Evolutionary conservation across 2,113 vertebrate genomes (phyloP), one percentile per base, ranked within the genome.

Genomic region (Pseudolaguvia tuberculata): DNA sequence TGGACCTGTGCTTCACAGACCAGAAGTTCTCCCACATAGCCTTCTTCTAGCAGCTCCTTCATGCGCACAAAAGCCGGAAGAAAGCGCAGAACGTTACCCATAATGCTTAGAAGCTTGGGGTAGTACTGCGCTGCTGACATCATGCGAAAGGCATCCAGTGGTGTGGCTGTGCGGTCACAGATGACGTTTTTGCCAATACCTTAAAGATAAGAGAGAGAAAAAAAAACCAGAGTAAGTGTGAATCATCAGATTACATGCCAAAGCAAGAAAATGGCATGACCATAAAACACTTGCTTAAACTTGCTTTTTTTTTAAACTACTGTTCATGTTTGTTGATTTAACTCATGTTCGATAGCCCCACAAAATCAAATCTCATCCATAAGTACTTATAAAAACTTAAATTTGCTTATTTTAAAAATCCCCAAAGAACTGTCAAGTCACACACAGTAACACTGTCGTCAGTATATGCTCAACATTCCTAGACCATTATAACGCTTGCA

Each of bases 1-100:
- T 99, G 97, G n/a, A 99, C 96, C 90, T 96, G 90, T 5, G 96
- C 97, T 88, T 99, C 97, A 0, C 97, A 99, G 78, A 99, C 96
- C 80, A 98, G 91, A 78, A 96, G 91, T 69, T 98, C 93, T n/a
- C 97, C 96, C 0, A 95, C 87, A 0, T 96, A 99, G 2, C 97
- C 97, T 81, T 97, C 96, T 83, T 96, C 92, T 21, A 99, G 86
- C 84, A 98, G 91, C 89, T 97, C 95, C 87, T 97, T 98, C 97
- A 99, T 97, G 76, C 93, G 94, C 56, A 95, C 95, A 0, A 98
- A 97, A 1, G 96, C 94, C 0, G 97, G 97, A 81, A 99, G 87
- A 90, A 99, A 99, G 66, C 97, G 95, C 57, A 99, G 76, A 45
- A 98, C 97, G 0, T 98, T 98, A 72, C 96, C 96, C 97, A 99